These are phyloP conservation scores for Drosophila demipolita DNA, from an alignment of 2,888 invertebrate genomes.

Conservation along the genomic window DNA sequence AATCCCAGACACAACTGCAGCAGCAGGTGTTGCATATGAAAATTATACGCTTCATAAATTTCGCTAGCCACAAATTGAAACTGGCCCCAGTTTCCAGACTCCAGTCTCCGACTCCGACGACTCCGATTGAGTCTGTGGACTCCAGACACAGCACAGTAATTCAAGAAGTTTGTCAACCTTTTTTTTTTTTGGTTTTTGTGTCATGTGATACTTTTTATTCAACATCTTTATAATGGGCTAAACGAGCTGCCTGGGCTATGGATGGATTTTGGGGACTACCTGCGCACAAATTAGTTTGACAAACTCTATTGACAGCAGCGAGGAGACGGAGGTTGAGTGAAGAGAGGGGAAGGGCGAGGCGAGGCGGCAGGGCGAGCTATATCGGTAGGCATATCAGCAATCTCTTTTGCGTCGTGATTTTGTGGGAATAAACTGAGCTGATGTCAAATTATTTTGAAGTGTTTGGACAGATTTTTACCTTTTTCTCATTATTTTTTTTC, in stretches of 20 bases:
- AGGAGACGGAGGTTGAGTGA: not conserved
- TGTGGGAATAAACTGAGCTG: conserved; percentile 82
- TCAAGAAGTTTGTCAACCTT: conserved; percentile 78
- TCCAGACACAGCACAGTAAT: conserved; percentile 52
- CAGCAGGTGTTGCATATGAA: conserved; percentile 80
- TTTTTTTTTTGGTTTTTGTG: conserved; percentile 48
- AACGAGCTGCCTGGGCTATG: conserved; percentile 24
- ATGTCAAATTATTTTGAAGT: conserved; percentile 85
- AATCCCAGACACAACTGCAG: conserved; percentile 64
- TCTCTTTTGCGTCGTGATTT: conserved; percentile 50
- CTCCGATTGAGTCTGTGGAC: conserved; percentile 32
- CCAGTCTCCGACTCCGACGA: conserved; percentile 15
- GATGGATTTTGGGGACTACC: conserved; percentile 54
- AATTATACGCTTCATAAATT: conserved; percentile 82
- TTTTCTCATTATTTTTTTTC: conserved; percentile 6
- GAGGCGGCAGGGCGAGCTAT: conserved; percentile 27
- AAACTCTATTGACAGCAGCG: conserved; percentile 54
- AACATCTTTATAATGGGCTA: conserved; percentile 68
- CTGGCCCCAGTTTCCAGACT: conserved; percentile 44
- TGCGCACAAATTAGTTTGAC: conserved; percentile 77
- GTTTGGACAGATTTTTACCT: conserved; percentile 83
- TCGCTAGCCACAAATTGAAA: conserved; percentile 64
- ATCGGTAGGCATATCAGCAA: conserved; percentile 34
- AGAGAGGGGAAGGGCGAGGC: not conserved
- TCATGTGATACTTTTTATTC: conserved; percentile 75